phyloP scores from a whole-genome alignment of 2,797 vertebrate genomes.

The Pipistrellus pygmaeus region DNA sequence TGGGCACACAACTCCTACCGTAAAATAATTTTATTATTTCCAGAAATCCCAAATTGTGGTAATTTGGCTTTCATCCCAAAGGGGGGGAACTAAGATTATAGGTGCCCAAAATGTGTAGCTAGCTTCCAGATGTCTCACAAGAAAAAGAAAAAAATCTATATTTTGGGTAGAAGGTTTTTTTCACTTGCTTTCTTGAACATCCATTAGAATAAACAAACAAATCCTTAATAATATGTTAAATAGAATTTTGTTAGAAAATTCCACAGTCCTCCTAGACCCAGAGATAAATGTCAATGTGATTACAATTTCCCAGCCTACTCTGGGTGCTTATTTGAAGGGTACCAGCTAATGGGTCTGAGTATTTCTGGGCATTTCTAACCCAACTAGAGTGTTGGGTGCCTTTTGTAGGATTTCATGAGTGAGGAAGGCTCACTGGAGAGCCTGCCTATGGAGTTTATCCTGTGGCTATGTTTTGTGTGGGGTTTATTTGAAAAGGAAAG shows the following conservation, averaged over 20 bases:
- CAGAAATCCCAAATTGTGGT: conserved; percentile 74
- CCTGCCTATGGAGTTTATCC: background rate
- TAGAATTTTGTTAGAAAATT: conserved; percentile 24
- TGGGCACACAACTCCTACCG: conserved; percentile 64
- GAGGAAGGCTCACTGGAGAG: background rate
- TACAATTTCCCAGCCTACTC: background rate
- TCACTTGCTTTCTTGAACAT: background rate
- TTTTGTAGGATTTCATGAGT: background rate
- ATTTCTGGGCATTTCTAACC: background rate
- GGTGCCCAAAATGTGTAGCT: conserved; percentile 45
- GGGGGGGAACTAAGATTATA: background rate
- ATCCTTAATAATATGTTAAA: background rate
- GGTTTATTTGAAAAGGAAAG: conserved; percentile 11
- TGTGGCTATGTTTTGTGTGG: background rate
- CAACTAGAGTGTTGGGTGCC: background rate
- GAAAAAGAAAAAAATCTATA: background rate
- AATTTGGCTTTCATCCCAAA: conserved; percentile 71
- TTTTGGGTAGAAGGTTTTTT: background rate
- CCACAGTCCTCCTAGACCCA: background rate
- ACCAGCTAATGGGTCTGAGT: background rate
- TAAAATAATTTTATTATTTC: conserved; percentile 77
- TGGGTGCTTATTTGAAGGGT: background rate
- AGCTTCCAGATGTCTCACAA: conserved; percentile 65
- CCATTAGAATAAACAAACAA: background rate
- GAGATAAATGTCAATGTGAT: background rate